Conservation (phyloP, 2,797 vertebrate genomes). For the Sebastes paucispinis region DNA sequence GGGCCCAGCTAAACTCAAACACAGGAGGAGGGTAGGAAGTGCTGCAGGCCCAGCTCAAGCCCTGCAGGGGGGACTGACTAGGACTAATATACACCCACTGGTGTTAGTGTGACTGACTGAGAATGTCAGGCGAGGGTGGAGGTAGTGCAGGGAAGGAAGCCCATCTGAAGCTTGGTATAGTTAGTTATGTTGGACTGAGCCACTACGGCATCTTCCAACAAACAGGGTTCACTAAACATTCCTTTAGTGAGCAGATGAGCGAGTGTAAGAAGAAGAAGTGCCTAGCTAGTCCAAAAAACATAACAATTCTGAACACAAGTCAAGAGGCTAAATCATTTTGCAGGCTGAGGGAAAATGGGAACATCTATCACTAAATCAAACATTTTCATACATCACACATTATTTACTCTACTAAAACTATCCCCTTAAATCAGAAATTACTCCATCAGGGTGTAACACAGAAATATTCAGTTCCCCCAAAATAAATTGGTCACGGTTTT, state of each 20-base stretch:
- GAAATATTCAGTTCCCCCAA: conserved; percentile 67
- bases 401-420: conserved; percentile 40
- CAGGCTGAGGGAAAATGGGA: conserved; percentile 40
- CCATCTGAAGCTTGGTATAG: conserved; percentile 68
- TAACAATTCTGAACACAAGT: conserved; percentile 37
- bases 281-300: conserved; percentile 54
- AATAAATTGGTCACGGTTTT: conserved; percentile 68
- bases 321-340: conserved; percentile 34
- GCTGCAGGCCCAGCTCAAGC: conserved; percentile 66
- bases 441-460: conserved; percentile 54
- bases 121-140: conserved; percentile 77
- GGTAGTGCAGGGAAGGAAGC: conserved; percentile 74
- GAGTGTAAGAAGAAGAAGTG: conserved; percentile 56
- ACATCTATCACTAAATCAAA: conserved; percentile 40
- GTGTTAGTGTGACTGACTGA: conserved; percentile 73
- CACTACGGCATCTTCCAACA: conserved; percentile 73
- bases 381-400: conserved; percentile 60
- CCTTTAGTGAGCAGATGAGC: conserved; percentile 77
- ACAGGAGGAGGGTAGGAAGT: conserved; percentile 70
- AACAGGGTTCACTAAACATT: conserved; percentile 76
- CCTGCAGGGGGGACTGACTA: conserved; percentile 68
- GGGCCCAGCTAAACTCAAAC: conserved; percentile 75
- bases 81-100: conserved; percentile 72
- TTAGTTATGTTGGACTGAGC: conserved; percentile 72
- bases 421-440: conserved; percentile 46